phyloP scores from a whole-genome alignment of 2,113 vertebrate species.

The Litocranius walleri region DNA sequence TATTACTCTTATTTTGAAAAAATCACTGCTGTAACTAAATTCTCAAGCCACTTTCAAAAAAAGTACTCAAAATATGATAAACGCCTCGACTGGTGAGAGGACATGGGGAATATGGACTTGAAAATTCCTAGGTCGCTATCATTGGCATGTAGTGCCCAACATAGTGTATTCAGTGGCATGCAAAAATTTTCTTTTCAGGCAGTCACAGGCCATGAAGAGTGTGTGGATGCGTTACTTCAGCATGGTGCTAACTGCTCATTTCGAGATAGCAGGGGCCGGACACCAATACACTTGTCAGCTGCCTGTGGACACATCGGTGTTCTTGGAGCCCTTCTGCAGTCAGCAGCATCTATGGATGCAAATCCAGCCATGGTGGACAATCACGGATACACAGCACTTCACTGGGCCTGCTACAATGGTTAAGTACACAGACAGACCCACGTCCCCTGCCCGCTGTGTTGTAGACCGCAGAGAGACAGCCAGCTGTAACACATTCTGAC shows the following conservation, averaged over 20 bases:
- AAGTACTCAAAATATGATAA: conserved; percentile 12
- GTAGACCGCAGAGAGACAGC: background rate
- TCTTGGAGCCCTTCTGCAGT: conserved; percentile 93
- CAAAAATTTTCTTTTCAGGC: conserved; percentile 81
- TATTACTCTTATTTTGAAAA: background rate
- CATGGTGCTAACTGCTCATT: conserved; percentile 92
- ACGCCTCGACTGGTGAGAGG: background rate
- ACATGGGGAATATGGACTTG: background rate
- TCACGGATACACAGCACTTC: conserved; percentile 97
- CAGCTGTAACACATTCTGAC: background rate
- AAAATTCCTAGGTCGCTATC: background rate
- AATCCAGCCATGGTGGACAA: conserved; percentile 90
- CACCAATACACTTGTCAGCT: conserved; percentile 94
- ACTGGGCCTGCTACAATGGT: conserved; percentile 99
- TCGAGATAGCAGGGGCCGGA: conserved; percentile 91
- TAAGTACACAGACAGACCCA: conserved; percentile 65
- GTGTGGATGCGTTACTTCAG: conserved; percentile 95
- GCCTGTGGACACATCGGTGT: conserved; percentile 95
- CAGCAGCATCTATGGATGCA: conserved; percentile 86
- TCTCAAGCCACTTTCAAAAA: background rate
- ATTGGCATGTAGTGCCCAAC: background rate
- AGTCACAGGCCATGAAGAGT: conserved; percentile 96
- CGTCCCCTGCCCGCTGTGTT: background rate
- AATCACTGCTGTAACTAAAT: background rate
- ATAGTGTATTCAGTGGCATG: background rate